Conservation (phyloP, 2,797 vertebrate genomes). For the Alectoris magna region DNA sequence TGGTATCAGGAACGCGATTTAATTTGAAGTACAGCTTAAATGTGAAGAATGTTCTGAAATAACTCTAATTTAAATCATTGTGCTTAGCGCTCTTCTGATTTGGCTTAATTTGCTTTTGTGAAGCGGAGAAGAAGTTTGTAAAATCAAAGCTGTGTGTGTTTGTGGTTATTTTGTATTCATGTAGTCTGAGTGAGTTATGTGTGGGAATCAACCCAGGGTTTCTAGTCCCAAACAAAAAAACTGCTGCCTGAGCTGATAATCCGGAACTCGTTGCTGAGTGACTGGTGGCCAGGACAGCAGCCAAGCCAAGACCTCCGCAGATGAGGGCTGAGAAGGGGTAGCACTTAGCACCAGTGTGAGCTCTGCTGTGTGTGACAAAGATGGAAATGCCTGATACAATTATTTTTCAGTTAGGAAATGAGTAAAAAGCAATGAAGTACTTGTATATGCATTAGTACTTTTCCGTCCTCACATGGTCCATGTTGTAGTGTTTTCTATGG, state of each 20-base stretch:
- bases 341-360: neutral
- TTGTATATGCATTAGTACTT: neutral
- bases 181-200: neutral
- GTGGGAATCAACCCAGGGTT: neutral
- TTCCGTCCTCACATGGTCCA: accelerated
- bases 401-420: neutral
- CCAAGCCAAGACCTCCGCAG: neutral
- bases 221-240: neutral
- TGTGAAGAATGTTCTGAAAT: conserved; percentile 18
- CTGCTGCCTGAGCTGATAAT: neutral
- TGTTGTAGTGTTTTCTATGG: neutral
- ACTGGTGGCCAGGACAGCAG: neutral
- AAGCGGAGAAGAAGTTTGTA: neutral
- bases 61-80: conserved; percentile 23
- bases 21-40: conserved; percentile 14
- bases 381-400: neutral
- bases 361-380: neutral
- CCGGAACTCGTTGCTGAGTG: neutral
- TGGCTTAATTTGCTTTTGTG: conserved; percentile 41
- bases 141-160: neutral
- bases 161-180: neutral
- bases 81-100: conserved; percentile 16
- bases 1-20: neutral
- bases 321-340: neutral
- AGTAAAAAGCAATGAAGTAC: neutral